Conservation (phyloP, 53 echinoderm and acorn worm genomes). For the Astropecten irregularis region DNA sequence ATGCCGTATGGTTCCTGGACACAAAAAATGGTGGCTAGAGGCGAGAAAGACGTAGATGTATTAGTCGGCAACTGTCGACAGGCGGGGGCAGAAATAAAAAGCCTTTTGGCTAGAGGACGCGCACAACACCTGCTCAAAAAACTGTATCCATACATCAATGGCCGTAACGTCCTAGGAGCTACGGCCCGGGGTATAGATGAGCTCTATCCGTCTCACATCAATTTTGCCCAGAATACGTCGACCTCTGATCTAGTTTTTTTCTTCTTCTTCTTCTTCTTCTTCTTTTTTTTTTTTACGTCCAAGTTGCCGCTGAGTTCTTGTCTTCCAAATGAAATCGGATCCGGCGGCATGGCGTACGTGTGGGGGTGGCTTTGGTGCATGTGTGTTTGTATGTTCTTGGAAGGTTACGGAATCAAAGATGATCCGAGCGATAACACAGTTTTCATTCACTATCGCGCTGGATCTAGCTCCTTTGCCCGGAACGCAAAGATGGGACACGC, state of each 20-base stretch:
- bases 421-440: not conserved
- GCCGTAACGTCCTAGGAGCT: not conserved
- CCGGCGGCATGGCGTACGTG: not conserved
- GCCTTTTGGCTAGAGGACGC: not conserved
- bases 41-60: constrained; percentile 11
- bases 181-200: not conserved
- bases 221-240: not conserved
- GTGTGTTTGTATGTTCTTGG: too few relatives aligned
- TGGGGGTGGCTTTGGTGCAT: not conserved
- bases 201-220: not conserved
- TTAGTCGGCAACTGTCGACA: constrained; percentile 14
- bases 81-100: not conserved
- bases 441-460: not conserved
- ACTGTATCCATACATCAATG: not conserved
- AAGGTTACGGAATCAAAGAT: too few relatives aligned
- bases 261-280: not conserved
- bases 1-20: too few relatives aligned
- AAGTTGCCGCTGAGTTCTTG: constrained; percentile 1
- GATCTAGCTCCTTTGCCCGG: not conserved
- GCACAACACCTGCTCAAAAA: constrained; percentile 37
- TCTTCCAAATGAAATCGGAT: constrained; percentile 1
- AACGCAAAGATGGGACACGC: not conserved
- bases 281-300: too few relatives aligned
- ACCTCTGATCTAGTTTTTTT: not conserved
- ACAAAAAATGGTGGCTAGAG: constrained; percentile 11